These are phyloP conservation scores for Carabus problematicus DNA, from an alignment of 2,888 invertebrate species.

Conservation along the genomic window DNA sequence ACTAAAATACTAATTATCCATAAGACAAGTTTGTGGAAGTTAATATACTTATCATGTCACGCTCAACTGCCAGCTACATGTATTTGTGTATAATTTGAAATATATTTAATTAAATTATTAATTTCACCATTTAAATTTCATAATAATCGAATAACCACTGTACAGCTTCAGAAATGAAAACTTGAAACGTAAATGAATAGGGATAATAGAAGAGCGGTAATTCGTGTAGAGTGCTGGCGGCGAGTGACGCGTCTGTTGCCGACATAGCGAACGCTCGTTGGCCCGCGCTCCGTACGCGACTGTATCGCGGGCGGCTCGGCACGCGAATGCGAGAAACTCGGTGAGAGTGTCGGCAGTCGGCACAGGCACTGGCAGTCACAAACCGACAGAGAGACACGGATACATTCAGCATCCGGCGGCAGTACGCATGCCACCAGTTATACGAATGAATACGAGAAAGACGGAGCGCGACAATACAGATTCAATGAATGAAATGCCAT, in stretches of 20 bases:
- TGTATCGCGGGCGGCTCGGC: conserved; percentile 17
- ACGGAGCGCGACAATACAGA: conserved; percentile 15
- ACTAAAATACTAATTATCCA: too few species aligned
- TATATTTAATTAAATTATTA: not conserved
- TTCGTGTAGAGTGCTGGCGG: conserved; percentile 10
- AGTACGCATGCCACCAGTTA: conserved; percentile 56
- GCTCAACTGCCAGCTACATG: too few species aligned
- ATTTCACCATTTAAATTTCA: too few species aligned
- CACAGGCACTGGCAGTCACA: conserved; percentile 20
- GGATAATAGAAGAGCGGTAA: not conserved
- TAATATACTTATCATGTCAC: too few species aligned
- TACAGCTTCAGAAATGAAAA: too few species aligned
- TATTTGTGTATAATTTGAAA: too few species aligned
- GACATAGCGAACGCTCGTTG: not conserved
- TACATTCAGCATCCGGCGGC: conserved; percentile 38
- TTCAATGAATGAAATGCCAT: conserved; percentile 48
- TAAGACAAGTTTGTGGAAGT: too few species aligned
- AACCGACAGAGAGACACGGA: conserved; percentile 9
- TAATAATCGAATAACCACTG: too few species aligned
- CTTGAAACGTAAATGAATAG: too few species aligned
- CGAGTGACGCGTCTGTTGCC: conserved; percentile 5
- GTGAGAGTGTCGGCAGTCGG: not conserved
- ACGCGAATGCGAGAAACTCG: conserved; percentile 26
- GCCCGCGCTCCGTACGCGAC: not conserved
- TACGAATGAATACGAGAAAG: conserved; percentile 33